These are phyloP conservation scores for Aphidoletes aphidimyza DNA, from an alignment of 2,888 invertebrate species.

Conservation along the genomic window DNA sequence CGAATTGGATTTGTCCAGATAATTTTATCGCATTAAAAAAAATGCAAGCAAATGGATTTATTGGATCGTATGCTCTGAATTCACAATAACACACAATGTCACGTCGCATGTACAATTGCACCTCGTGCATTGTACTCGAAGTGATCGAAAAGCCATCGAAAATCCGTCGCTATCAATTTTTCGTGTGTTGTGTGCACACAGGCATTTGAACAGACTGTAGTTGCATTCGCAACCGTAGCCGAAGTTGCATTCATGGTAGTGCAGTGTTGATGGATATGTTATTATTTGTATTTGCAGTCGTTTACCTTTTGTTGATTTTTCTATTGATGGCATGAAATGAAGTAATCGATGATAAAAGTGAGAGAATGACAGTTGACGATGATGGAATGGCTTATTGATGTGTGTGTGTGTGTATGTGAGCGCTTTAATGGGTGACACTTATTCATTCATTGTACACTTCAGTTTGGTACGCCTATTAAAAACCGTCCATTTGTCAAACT, in stretches of 20 bases:
- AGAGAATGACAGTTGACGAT: neutral
- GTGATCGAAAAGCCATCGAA: conserved; percentile 19
- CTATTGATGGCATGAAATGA: neutral
- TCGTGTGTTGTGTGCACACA: neutral
- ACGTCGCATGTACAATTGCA: too few relatives aligned
- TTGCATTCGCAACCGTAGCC: too few relatives aligned
- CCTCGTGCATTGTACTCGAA: neutral
- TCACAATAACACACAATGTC: too few relatives aligned
- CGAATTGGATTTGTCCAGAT: too few relatives aligned
- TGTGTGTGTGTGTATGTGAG: too few relatives aligned
- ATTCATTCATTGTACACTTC: neutral
- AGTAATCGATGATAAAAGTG: neutral
- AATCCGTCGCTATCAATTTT: neutral
- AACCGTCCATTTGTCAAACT: conserved; percentile 31
- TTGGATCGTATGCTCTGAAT: too few relatives aligned
- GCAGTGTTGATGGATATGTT: neutral
- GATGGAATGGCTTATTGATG: neutral
- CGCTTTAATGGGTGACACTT: conserved; percentile 23
- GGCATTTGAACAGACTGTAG: neutral
- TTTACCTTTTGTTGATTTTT: neutral
- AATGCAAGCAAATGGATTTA: too few relatives aligned
- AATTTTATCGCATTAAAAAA: too few relatives aligned
- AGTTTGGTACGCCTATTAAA: neutral
- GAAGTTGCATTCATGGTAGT: too few relatives aligned
- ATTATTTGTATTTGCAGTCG: neutral